Base-by-base conservation (phyloP, 37 sponge, comb jelly and placozoan genomes). In the Agelas oroides region DNA sequence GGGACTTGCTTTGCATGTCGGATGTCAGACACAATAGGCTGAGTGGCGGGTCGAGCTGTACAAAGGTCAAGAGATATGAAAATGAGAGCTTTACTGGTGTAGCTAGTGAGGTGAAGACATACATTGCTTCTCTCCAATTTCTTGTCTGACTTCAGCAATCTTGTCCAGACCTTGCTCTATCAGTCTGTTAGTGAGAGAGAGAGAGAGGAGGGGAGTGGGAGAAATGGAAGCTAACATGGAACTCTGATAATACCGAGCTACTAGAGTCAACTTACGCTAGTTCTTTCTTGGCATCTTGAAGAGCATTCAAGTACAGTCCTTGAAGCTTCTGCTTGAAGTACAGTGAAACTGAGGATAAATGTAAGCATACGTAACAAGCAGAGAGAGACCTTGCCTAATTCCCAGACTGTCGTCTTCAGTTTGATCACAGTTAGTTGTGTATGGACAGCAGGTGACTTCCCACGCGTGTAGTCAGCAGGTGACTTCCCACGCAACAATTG, bases 231-330 rank as follows among this genome's bases (percentile, higher is more conserved):
- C 3, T n/a, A n/a, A n/a, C n/a, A n/a, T 46, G 46, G 46, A 46
- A 46, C 6, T 46, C 6, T 46, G 46, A 12, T 12, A 46, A 46
- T 3, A 8, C 8, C 6, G 46, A 8, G 46, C 3, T 3, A 8
- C 3, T 12, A 8, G 3, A 46, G 6, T 3, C 17, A 0, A 74
- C 87, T 70, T 59, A 94, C 94, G 59, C 84, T 28, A 74, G 73
- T 31, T 94, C 94, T 33, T 72, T 79, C 78, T 94, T 94, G 13
- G 95, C 88, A 21, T 88, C 89, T 31, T 80, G 66, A 28, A 88
- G 73, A 54, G 94, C 87, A 78, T 78, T 87, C 14, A 82, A 57
- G 53, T 94, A 94, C 59, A 85, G 71, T 13, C 70, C 74, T n/a
- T 75, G 83, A 0, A 86, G 71, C 73, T 86, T 82, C 39, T 86